Base-by-base conservation (phyloP, 2,888 invertebrate species). In the Oscheius sp. region DNA sequence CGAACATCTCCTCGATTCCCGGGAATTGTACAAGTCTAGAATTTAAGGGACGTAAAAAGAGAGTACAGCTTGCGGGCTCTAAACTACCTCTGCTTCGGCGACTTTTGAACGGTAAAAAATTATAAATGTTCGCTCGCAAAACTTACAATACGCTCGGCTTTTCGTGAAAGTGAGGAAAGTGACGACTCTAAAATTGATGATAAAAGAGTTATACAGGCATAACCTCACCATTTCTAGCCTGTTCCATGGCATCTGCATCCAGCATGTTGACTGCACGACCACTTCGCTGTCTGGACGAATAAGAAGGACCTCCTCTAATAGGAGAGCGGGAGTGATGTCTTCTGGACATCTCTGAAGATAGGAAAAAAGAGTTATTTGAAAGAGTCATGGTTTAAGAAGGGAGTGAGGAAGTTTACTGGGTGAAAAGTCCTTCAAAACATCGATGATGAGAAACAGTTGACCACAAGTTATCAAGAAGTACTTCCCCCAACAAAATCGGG, bases 21-120 rank as follows among this genome's bases (percentile, higher is more conserved):
- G 33, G 72, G 62, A 62, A 72, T 51, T 2, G 72, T 72, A 50
- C 72, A 63, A 62, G 60, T 72, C 72, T 72, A 71, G 57, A 71
- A 71, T 60, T 29, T 59, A 70, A n/a, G 10, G n/a, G 29, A 21
- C 57, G 47, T 55, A n/a, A 42, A 47, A 51, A n/a, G 48, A 37
- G 42, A 42, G 7, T 42, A 7, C 42, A 42, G 42, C 42, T 42
- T 42, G 42, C 42, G 42, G 42, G 42, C 37, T 10, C 33, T 33
- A 60, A 60, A 35, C 60, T n/a, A 33, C 47, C 60, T 60, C 32
- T 60, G 33, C 9, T 32, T 21, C 3, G 37, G 13, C 9, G 33
- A 33, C 10, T 58, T 58, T 58, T 32, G 11, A 33, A 21, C 5
- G 1, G 58, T 58, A 7, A 58, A 58, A 58, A 58, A 5, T 7